Base-by-base conservation (phyloP, 2,797 vertebrate genomes). In the Micromesistius poutassou region DNA sequence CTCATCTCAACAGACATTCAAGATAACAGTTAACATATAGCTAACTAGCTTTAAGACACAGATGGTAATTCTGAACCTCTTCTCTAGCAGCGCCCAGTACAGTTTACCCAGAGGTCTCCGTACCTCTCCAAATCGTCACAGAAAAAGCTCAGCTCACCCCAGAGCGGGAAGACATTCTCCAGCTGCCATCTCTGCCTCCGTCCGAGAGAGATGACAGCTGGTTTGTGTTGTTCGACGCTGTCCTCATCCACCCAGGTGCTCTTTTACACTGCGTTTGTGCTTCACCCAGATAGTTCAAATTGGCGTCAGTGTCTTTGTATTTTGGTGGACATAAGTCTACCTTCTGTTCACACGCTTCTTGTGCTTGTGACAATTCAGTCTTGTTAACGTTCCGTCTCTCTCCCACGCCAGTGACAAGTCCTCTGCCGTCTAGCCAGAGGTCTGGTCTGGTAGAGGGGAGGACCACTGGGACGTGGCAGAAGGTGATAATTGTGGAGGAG, bases 401-500 rank as follows among this genome's bases (percentile, higher is more conserved):
- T 89, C 88, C 82, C 77, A 2, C 81, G 72, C 71, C 83, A 25
- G 71, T 70, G 83, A 74, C 82, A 75, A 79, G 82, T 46, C n/a
- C 80, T 85, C 79, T 30, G 30, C 85, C 80, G 50, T 30, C 79
- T 71, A 87, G 73, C 77, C 76, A 79, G 77, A 74, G 55, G 0
- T 70, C 83, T 75, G 84, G 83, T n/a, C n/a, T n/a, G 75, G 75
- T 31, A 19, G 79, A 90, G 78, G 82, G 83, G 33, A 87, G 88
- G 83, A 83, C 80, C 36, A 62, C 55, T 62, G 79, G n/a, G 83
- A 80, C 72, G 9, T 82, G 78, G 86, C 70, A 84, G 83, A 74
- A 87, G 86, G 82, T 22, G 76, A 76, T 90, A 87, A 92, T 88
- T 90, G 79, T 76, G 78, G 81, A 13, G 74, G 84, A 85, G 22